phyloP scores from a whole-genome alignment of 2,888 invertebrate genomes.

The Standfussiana lucernea region DNA sequence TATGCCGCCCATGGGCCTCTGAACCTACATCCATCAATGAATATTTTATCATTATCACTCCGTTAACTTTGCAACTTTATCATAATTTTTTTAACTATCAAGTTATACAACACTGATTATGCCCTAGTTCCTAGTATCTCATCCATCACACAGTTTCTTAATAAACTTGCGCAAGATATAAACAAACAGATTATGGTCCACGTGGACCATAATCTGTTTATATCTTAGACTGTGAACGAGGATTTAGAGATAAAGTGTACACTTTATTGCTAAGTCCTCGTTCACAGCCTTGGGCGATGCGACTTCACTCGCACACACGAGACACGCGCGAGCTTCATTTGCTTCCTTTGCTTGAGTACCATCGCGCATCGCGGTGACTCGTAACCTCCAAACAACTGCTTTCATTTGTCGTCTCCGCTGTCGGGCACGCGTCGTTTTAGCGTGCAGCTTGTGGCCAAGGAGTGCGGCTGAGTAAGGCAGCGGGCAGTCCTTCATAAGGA shows the following conservation, averaged over 20 bases:
- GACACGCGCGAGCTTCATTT: neutral
- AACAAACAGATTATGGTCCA: conserved; percentile 21
- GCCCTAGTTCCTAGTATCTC: neutral
- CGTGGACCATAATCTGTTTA: too few relatives aligned
- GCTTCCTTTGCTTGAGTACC: neutral
- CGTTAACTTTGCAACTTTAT: neutral
- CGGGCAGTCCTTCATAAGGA: conserved; percentile 1
- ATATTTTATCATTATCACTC: too few relatives aligned
- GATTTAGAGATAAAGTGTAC: too few relatives aligned
- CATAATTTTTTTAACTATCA: neutral
- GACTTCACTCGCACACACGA: neutral
- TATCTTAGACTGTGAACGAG: too few relatives aligned
- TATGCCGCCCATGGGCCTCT: too few relatives aligned
- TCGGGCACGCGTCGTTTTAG: neutral
- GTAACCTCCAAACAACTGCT: neutral
- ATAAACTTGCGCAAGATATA: conserved; percentile 23
- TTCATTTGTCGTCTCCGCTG: neutral
- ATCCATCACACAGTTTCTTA: conserved; percentile 37
- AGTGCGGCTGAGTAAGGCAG: neutral
- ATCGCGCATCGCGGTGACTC: neutral
- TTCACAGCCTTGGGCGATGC: neutral
- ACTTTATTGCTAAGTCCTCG: conserved; percentile 11
- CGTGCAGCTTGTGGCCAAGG: neutral
- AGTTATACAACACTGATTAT: neutral
- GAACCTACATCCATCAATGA: neutral